Evolutionary conservation across 2,797 vertebrate genomes (phyloP), one percentile per base, ranked within the genome.

Genomic region (Coregonus ussuriensis): DNA sequence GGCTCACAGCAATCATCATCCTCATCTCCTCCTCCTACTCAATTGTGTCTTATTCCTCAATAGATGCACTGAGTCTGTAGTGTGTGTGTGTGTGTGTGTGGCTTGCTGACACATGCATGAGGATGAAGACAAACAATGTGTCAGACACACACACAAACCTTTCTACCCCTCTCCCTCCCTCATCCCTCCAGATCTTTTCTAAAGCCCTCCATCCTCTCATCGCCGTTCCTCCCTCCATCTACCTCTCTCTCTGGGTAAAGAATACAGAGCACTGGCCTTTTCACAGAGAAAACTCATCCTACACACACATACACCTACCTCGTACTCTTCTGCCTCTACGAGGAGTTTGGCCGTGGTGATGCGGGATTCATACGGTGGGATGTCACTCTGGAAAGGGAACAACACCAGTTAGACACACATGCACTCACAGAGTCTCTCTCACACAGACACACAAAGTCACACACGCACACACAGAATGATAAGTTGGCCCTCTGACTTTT

Each of bases 271-370:
- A 89, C 74, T 80, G 87, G 84, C 85, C 88, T 88, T 78, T 88
- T 78, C 37, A 75, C 70, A 59, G 21, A 63, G 31, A n/a, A 77
- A 75, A 4, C 25, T 3, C 53, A 4, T 33, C 68, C 47, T 62
- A 47, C 29, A 76, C n/a, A 72, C 68, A 62, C 11, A 35, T 11
- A 29, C 6, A 21, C 9, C 78, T 90, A 94, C 91, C 93, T 94
- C 92, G 31, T 91, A 91, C 79, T 89, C 94, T 79, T 94, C 93
- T 0, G 83, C 89, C 89, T 93, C 91, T 6, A 88, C 91, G 75
- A 94, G 89, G 77, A 94, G 83, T 79, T 96, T 95, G 83, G 88
- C 84, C 0, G 92, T 88, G 62, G 89, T 93, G 88, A 95, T 92
- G 84, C 87, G 93, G 56, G 83, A 94, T 86, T 93, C 88, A 0